Evolutionary conservation across 1,140 invertebrate genomes (phyloP), one percentile per base, ranked within the genome.

Genomic region (Bombus confusus): DNA sequence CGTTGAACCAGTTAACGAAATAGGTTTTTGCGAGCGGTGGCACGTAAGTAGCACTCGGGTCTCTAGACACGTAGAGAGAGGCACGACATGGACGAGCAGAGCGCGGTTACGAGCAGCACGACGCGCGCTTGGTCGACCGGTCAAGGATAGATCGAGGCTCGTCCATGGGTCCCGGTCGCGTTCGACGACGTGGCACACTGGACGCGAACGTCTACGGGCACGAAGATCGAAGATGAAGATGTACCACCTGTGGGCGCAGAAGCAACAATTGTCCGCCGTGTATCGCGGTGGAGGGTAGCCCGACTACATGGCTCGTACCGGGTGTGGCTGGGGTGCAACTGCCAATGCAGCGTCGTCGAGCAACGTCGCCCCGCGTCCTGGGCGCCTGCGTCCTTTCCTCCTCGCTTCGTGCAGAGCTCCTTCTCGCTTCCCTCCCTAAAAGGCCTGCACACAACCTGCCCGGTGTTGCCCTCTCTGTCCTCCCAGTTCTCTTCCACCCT

Each of bases 241-340:
- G 92, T 94, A 94, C 94, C 95, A 95, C 95, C 95, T 95, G 95
- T 95, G 93, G 94, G 95, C 93, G 94, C 93, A 94, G 95, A 95
- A 95, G 94, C 94, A 95, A 95, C 95, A 95, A 95, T 95, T 95
- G 94, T 95, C 95, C 95, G 94, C 94, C 92, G 94, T 94, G 92
- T 94, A 90, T 90, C 89, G 95, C 95, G 94, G 93, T 91, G 90
- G 94, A 95, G 93, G 93, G 94, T 92, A 93, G 91, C 93, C 92
- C 94, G 94, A 95, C 94, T 95, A 95, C 94, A 95, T 95, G 94
- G 93, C 93, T 94, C 92, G 94, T 95, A 91, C 93, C 93, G 94
- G 94, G 94, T 95, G 94, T 95, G 94, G 94, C 94, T 95, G 93
- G 93, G 92, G 93, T 95, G 93, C 94, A 94, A 95, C 94, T 95